phyloP scores from a whole-genome alignment of 2,888 invertebrate species.

The Baccha elongata region DNA sequence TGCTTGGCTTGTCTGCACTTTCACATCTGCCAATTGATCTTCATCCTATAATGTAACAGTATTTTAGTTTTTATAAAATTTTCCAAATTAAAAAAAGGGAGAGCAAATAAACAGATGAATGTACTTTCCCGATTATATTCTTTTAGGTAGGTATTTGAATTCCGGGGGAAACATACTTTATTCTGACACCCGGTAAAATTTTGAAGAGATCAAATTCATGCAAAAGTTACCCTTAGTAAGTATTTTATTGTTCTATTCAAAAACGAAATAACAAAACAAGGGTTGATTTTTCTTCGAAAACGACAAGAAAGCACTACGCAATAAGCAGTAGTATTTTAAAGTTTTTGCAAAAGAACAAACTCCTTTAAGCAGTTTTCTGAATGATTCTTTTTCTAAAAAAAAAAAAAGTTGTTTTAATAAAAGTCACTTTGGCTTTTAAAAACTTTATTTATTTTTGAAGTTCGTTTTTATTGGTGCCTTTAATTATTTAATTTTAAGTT shows the following conservation, averaged over 20 bases:
- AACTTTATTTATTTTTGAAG: too few species aligned
- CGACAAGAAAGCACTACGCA: too few species aligned
- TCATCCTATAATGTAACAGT: constrained; percentile 46
- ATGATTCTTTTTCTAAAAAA: too few species aligned
- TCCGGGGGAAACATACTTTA: constrained; percentile 11
- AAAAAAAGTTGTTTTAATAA: too few species aligned
- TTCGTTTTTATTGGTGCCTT: too few species aligned
- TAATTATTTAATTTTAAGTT: too few species aligned
- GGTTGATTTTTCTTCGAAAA: constrained; percentile 39
- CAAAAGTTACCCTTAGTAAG: constrained; percentile 17
- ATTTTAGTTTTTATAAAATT: constrained; percentile 24
- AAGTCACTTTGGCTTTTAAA: too few species aligned
- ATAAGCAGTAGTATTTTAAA: too few species aligned
- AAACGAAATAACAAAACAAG: neutral
- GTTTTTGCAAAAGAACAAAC: too few species aligned
- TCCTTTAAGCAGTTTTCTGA: too few species aligned
- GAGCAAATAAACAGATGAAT: constrained; percentile 41
- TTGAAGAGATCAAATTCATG: neutral
- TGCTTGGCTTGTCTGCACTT: constrained; percentile 48
- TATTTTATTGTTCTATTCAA: neutral
- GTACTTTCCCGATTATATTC: constrained; percentile 21
- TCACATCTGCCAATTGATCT: constrained; percentile 65
- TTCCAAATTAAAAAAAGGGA: constrained; percentile 22
- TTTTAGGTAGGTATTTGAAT: constrained; percentile 16
- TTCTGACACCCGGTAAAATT: neutral